A percentile compares a stretch with the other conserved stretches of the same genome.
These are phyloP conservation scores for Aspiorhynchus laticeps DNA, from an alignment of 2,113 vertebrate genomes.

Conservation along the genomic window DNA sequence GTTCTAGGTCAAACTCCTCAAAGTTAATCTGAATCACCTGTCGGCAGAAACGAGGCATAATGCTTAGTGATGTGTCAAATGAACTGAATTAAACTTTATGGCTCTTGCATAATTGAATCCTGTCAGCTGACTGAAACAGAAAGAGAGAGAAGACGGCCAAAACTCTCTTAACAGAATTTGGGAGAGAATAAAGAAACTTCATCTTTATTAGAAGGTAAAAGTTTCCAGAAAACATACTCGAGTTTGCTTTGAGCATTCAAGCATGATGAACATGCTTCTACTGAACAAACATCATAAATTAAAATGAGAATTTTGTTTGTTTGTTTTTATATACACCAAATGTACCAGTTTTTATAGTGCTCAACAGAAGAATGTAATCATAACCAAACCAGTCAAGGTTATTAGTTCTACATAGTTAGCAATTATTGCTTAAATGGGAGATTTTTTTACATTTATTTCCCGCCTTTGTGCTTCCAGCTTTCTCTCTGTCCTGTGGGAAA, in stretches of 20 bases:
- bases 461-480: no score
- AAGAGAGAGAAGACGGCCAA: neutral
- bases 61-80: conserved; percentile 50
- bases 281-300: neutral
- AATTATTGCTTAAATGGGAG: neutral
- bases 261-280: neutral
- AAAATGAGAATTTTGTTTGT: no score
- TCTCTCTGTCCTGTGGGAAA: no score
- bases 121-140: conserved; percentile 10
- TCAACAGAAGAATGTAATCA: neutral
- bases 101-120: conserved; percentile 45
- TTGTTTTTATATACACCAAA: neutral
- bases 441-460: neutral
- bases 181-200: neutral
- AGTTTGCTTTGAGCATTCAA: neutral
- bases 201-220: neutral
- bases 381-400: neutral
- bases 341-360: neutral
- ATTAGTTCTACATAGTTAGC: neutral
- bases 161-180: neutral
- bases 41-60: conserved; percentile 55
- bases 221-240: neutral
- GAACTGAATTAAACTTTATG: conserved; percentile 45
- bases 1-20: conserved; percentile 98
- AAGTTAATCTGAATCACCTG: conserved; percentile 99